Evolutionary conservation across 2,888 invertebrate species (phyloP).

Genomic region (Biston stratarius): DNA sequence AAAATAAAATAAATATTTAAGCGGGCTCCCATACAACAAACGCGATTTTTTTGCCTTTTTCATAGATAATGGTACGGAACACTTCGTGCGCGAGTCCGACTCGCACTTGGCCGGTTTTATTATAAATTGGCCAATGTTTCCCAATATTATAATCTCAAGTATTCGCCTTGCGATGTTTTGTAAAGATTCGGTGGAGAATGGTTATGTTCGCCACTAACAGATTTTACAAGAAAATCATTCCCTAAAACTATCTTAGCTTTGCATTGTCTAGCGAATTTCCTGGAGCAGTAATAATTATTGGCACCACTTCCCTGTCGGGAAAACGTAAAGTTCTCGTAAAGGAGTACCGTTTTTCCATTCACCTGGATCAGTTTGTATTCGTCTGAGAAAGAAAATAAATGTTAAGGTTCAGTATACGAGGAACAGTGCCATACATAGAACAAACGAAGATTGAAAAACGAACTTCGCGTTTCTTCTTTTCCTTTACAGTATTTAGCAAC

Average conservation of each 20-base stretch:
- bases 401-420: neutral
- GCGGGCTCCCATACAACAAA: no score
- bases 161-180: conserved; percentile 45
- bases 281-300: conserved; percentile 39
- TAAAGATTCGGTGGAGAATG: conserved; percentile 36
- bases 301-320: conserved; percentile 28
- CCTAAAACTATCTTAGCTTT: conserved; percentile 37
- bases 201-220: conserved; percentile 21
- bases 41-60: no score
- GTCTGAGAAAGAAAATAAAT: neutral
- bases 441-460: no score
- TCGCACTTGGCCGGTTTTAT: no score
- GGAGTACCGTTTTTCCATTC: conserved; percentile 23
- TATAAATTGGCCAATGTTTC: no score
- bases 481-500: no score
- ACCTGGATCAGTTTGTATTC: conserved; percentile 18
- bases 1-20: no score
- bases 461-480: no score
- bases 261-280: conserved; percentile 24
- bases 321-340: conserved; percentile 38
- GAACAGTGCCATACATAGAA: no score
- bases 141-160: conserved; percentile 21
- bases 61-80: no score
- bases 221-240: conserved; percentile 19
- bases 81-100: no score